phyloP scores from a whole-genome alignment of 1,140 invertebrate species.

The Atopsyche davidsoni region DNA sequence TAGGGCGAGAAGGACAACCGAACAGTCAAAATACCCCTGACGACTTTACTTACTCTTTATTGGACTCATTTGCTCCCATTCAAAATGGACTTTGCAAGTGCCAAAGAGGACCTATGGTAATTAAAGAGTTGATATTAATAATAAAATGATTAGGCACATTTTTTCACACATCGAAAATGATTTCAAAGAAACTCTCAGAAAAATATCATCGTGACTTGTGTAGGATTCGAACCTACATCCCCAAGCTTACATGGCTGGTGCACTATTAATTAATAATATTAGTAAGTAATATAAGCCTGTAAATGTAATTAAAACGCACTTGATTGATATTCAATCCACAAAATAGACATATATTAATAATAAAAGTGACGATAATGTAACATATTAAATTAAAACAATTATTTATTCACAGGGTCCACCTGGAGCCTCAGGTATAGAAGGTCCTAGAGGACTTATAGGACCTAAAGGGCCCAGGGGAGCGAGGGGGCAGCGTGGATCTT shows the following conservation, averaged over 20 bases:
- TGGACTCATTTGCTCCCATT: constrained; percentile 51
- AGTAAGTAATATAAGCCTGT: too few relatives aligned
- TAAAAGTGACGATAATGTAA: neutral
- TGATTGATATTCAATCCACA: too few relatives aligned
- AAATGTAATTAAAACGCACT: too few relatives aligned
- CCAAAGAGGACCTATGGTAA: constrained; percentile 54
- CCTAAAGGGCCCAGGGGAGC: constrained; percentile 49
- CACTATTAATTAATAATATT: too few relatives aligned
- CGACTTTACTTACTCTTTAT: constrained; percentile 42
- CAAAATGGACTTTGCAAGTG: constrained; percentile 50
- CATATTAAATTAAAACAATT: constrained; percentile 1
- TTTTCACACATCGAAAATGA: too few relatives aligned
- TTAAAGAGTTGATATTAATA: constrained; percentile 21
- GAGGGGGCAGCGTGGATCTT: constrained; percentile 52
- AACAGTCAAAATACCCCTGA: constrained; percentile 33
- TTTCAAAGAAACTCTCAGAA: too few relatives aligned
- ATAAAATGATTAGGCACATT: too few relatives aligned
- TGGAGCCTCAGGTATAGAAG: constrained; percentile 53
- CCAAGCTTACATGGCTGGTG: too few relatives aligned
- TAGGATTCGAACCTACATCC: too few relatives aligned
- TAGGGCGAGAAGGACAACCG: too few relatives aligned
- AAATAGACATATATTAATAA: too few relatives aligned
- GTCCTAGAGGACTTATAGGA: constrained; percentile 52
- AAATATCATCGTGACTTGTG: too few relatives aligned
- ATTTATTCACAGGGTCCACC: constrained; percentile 49